Base-by-base conservation (phyloP, 2,888 invertebrate genomes). In the Cephus rjabovi region DNA sequence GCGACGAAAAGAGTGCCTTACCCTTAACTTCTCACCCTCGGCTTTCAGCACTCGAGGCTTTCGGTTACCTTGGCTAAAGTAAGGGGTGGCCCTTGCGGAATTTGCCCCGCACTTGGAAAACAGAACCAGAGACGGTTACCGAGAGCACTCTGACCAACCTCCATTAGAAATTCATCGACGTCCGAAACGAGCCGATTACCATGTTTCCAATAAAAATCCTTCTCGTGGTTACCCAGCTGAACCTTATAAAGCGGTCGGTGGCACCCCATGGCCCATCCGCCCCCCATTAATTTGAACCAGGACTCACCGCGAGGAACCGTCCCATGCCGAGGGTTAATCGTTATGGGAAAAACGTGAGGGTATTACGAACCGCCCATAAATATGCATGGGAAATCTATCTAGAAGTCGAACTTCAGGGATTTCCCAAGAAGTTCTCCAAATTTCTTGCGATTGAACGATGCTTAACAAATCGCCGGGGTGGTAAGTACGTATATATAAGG, bases 171-270 rank as follows among this genome's bases (percentile, higher is more conserved):
- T 84, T 85, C 82, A 85, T 83, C 81, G 82, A 83, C 83, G 83
- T 84, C 83, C 82, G 80, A 83, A 80, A 78, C 81, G 77, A 82
- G 81, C 80, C 81, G 83, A 84, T 85, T 83, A 83, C 80, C 81
- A 80, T 80, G 79, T 79, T 83, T 83, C 80, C 80, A 81, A 83
- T 81, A 81, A 81, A 71, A 71, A 71, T 71, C 33, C 23, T 33
- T 33, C 31, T 30, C n/a, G 71, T 34, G 71, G 71, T 33, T 56
- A 56, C 56, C 56, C 56, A 56, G 56, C 56, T 56, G 56, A 56
- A 56, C 56, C 56, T 56, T 56, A 56, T 56, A 56, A 56, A 81
- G 79, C 78, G 81, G 79, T 82, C 80, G 76, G 75, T 78, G 68
- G 76, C 76, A 77, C 79, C 73, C 23, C 56, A 56, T 56, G 9